Evolutionary conservation across 2,888 invertebrate species (phyloP).

Genomic region (Harpalus rufipes): DNA sequence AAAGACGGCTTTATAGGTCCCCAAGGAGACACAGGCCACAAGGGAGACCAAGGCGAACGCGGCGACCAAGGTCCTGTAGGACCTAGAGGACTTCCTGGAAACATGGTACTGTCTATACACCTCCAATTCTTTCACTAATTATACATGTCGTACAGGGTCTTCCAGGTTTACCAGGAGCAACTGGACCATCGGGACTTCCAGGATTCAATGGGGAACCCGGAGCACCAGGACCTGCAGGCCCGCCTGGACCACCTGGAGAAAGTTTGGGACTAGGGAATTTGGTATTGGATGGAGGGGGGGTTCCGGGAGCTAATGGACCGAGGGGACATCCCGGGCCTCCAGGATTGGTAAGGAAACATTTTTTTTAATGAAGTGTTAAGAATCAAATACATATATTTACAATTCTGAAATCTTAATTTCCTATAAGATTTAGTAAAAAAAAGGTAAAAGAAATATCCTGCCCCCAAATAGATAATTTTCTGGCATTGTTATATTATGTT

Average conservation of each 20-base stretch:
- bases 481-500: too few species aligned
- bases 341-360: slow-evolving; percentile 77
- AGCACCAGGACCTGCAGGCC: slow-evolving; percentile 77
- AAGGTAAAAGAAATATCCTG: too few species aligned
- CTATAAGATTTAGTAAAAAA: too few species aligned
- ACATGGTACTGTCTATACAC: slow-evolving; percentile 71
- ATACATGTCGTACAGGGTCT: slow-evolving; percentile 71
- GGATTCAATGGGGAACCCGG: slow-evolving; percentile 75
- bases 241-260: slow-evolving; percentile 73
- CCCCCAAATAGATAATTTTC: too few species aligned
- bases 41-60: slow-evolving; percentile 76
- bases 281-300: slow-evolving; percentile 72
- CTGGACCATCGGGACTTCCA: slow-evolving; percentile 77
- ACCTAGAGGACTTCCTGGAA: slow-evolving; percentile 77
- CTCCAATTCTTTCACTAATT: background rate
- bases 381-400: too few species aligned
- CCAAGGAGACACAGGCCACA: slow-evolving; percentile 75
- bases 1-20: slow-evolving; percentile 72
- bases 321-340: slow-evolving; percentile 80
- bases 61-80: slow-evolving; percentile 78
- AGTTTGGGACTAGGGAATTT: slow-evolving; percentile 71
- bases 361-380: too few species aligned
- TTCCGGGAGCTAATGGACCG: slow-evolving; percentile 78
- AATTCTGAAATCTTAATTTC: too few species aligned
- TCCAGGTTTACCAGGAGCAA: slow-evolving; percentile 73